Conservation (phyloP, 2,113 vertebrate genomes). For the Xenopus borealis region DNA sequence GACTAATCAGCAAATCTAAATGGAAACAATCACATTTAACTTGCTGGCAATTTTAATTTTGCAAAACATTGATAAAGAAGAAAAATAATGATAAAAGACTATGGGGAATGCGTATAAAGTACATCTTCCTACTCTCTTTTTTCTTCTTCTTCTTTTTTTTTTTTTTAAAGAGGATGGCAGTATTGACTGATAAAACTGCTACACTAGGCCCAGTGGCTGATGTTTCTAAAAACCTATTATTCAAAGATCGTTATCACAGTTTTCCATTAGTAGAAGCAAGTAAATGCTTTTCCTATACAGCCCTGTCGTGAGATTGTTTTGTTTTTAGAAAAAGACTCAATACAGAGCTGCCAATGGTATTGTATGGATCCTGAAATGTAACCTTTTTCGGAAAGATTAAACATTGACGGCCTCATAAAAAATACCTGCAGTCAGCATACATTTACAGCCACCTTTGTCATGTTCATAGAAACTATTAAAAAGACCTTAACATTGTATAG, state of each 20-base stretch:
- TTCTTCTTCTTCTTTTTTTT: conserved; percentile 47
- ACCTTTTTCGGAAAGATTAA: conserved; percentile 56
- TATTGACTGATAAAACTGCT: conserved; percentile 54
- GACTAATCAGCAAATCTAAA: conserved; percentile 63
- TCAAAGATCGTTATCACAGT: conserved; percentile 64
- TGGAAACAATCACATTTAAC: conserved; percentile 56
- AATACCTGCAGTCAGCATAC: conserved; percentile 53
- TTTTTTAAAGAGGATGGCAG: conserved; percentile 51
- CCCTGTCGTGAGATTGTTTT: conserved; percentile 56
- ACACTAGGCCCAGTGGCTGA: conserved; percentile 53
- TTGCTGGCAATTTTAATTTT: conserved; percentile 58
- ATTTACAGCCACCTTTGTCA: conserved; percentile 46
- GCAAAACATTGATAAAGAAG: conserved; percentile 57
- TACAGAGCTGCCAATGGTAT: conserved; percentile 50
- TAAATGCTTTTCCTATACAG: conserved; percentile 64
- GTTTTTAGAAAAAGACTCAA: conserved; percentile 53
- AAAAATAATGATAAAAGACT: conserved; percentile 29
- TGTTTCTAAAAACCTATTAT: conserved; percentile 64
- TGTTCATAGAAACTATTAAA: conserved; percentile 48
- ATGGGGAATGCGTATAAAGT: conserved; percentile 43
- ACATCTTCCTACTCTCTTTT: conserved; percentile 36
- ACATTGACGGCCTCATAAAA: conserved; percentile 53
- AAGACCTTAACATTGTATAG: conserved; percentile 48
- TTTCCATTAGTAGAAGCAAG: conserved; percentile 69
- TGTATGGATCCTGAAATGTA: conserved; percentile 50